Base-by-base conservation (phyloP, 1,140 invertebrate species). In the Tetramorium simillimum region DNA sequence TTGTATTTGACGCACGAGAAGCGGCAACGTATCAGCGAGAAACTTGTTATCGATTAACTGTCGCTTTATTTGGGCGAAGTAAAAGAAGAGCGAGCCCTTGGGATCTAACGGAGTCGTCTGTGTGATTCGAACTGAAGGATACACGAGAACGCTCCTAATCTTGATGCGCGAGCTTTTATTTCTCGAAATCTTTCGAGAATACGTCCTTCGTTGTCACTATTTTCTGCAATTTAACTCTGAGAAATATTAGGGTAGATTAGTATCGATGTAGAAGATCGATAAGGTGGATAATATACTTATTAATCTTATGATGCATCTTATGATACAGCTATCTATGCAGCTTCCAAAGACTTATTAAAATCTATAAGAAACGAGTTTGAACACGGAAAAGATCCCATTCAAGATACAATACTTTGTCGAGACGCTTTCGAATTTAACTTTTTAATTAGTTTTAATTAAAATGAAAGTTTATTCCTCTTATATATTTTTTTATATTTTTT, bases 131-230 rank as follows among this genome's bases (percentile, higher is more conserved):
- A 58, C 84, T 94, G 94, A 94, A 95, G 93, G 85, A 89, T 94
- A 94, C 94, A 94, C 88, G 93, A 81, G 92, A 95, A 94, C 91
- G 94, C 94, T 94, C 92, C 93, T 94, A 94, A 93, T 93, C 92
- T 85, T 91, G 92, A 93, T 93, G 89, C 87, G 85, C 73, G 85
- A 85, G 70, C 65, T 78, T 76, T 87, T 87, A 62, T 51, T 53
- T 86, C 62, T 65, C 60, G 60, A 78, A 60, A 53, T 69, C 76
- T 80, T 80, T 67, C 40, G 63, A 80, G 46, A 65, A 85, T 78
- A 78, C 56, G 63, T 67, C 10, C 33, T 40, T 43, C 18, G 12
- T 46, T 37, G 46, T 65, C 72, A 21, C 53, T 43, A n/a, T 62
- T 76, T 78, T 63, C 24, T 46, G 43, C 63, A 62, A 73, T 84